These are phyloP conservation scores for Glossophaga mutica DNA, from an alignment of 2,797 vertebrate species.

Conservation along the genomic window DNA sequence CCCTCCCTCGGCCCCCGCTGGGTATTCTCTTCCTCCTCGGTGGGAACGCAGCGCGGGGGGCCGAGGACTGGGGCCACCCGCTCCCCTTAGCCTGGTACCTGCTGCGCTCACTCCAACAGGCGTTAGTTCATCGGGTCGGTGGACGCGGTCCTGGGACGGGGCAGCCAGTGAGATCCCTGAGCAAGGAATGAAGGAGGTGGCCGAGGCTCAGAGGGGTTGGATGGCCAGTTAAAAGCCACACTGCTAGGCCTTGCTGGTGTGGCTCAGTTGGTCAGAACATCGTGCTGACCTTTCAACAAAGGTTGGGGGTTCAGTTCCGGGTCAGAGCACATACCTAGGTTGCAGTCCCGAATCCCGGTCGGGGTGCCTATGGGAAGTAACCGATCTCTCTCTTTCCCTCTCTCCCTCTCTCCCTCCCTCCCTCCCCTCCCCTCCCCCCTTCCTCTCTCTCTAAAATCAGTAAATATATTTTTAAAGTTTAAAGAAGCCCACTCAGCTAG, in stretches of 20 bases:
- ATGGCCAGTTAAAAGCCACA: not conserved
- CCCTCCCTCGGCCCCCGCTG: not conserved
- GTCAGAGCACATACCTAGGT: no score
- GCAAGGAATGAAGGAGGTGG: not conserved
- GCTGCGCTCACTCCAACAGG: not conserved
- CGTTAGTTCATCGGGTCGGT: not conserved
- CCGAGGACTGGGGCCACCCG: rapidly evolving
- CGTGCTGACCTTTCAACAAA: no score
- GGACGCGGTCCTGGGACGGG: not conserved
- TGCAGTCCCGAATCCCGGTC: no score
- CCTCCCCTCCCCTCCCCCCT: no score
- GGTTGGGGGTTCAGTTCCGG: no score
- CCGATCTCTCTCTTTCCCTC: no score
- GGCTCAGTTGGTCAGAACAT: no score
- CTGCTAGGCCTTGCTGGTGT: no score
- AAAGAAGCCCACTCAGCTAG: not conserved
- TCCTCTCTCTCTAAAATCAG: no score
- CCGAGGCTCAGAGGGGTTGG: not conserved
- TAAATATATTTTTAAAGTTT: no score
- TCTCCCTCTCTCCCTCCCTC: no score
- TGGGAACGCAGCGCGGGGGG: not conserved
- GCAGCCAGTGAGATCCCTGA: not conserved
- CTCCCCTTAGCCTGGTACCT: not conserved
- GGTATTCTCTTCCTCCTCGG: not conserved
- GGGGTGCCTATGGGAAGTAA: no score